Evolutionary conservation across 2,888 invertebrate genomes (phyloP).

Genomic region (Automeris io): DNA sequence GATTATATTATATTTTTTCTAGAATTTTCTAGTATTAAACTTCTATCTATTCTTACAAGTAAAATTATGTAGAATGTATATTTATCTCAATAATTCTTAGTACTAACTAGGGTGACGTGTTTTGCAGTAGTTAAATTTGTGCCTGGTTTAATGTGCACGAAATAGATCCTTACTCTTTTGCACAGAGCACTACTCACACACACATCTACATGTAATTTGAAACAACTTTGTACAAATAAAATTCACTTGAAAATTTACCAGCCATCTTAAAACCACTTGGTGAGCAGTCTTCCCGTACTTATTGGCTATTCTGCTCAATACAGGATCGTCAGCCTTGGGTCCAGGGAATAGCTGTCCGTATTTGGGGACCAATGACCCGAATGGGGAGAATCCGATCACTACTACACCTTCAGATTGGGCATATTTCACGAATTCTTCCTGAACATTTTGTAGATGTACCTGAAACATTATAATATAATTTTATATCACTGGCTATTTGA

Average conservation of each 20-base stretch:
- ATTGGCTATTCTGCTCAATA: slow-evolving; percentile 70
- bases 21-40: too few relatives aligned
- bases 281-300: slow-evolving; percentile 80
- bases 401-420: slow-evolving; percentile 77
- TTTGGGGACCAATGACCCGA: slow-evolving; percentile 76
- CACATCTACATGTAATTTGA: neutral
- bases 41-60: too few relatives aligned
- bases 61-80: too few relatives aligned
- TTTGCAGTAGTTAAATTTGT: too few relatives aligned
- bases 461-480: slow-evolving; percentile 19
- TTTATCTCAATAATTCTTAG: too few relatives aligned
- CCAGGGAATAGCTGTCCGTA: slow-evolving; percentile 59
- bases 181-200: too few relatives aligned
- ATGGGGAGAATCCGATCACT: slow-evolving; percentile 82
- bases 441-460: slow-evolving; percentile 80
- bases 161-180: too few relatives aligned
- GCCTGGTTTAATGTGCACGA: too few relatives aligned
- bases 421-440: slow-evolving; percentile 78
- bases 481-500: neutral
- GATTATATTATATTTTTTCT: too few relatives aligned
- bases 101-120: too few relatives aligned
- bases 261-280: slow-evolving; percentile 80
- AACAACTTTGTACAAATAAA: neutral
- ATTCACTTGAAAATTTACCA: slow-evolving; percentile 60
- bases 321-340: slow-evolving; percentile 66